Evolutionary conservation across 2,888 invertebrate species (phyloP), one percentile per base, ranked within the genome.

Genomic region (Tetanocera ferruginea): DNA sequence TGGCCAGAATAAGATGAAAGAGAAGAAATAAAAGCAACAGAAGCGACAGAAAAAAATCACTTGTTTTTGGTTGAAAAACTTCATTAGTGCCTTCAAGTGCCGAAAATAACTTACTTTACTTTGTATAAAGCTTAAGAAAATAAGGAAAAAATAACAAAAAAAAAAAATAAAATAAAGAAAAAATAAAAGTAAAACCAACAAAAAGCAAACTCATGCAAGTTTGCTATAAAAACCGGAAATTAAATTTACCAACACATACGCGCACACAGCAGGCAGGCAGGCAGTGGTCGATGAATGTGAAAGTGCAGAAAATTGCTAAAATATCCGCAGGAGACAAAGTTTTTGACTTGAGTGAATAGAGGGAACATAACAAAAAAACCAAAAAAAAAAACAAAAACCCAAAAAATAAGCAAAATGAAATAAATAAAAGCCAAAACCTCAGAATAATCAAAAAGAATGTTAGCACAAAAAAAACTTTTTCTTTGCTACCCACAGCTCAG

Each of bases 211-310:
- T 43, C 43, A 11, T 43, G 43, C 43, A 43, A 43, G 43, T 43
- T 43, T 43, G 43, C 43, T 43, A 74, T 55, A 76, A 73, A 73
- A 25, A 51, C 73, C 73, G 73, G 73, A 73, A 73, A 73, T 73
- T 73, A 73, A 73, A 73, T 73, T 73, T 62, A 43, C 14, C 19
- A 19, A 76, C 62, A 78, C 75, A 70, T 52, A 67, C 69, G 25
- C 60, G 19, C 57, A 34, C 49, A 60, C 23, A 71, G 43, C 43
- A 43, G 43, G 43, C 43, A 31, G n/a, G n/a, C n/a, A n/a, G n/a
- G 31, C 31, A 28, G 2, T 17, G 25, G 19, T 9, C 31, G 6
- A 37, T 19, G 31, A 8, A 66, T 66, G 17, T 66, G 31, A 14
- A 66, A 28, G 57, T 49, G 55, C 31, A 51, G 64, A 31, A 49